Conservation (phyloP, 2,797 vertebrate species). For the Australoheros facetus region DNA sequence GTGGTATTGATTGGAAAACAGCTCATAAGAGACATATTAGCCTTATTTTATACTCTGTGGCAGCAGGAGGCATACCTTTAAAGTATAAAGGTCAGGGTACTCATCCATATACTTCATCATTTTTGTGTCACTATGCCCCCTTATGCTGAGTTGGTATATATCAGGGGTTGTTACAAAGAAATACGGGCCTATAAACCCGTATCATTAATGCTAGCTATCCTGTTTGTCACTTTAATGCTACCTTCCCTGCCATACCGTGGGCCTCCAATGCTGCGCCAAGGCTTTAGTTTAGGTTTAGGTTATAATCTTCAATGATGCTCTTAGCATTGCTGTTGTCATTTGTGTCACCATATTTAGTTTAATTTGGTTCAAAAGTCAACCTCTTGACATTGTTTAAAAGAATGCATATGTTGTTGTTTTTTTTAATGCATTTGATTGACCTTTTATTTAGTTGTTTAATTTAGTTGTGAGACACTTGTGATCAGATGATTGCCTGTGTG, state of each 20-base stretch:
- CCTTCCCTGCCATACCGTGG: slow-evolving; percentile 10
- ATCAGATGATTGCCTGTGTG: background rate
- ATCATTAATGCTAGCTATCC: background rate
- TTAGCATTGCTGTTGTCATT: slow-evolving; percentile 25
- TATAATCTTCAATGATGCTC: slow-evolving; percentile 42
- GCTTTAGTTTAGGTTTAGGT: background rate
- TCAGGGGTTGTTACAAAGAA: background rate
- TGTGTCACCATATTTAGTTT: slow-evolving; percentile 3
- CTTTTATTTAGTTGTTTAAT: background rate
- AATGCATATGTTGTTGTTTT: background rate
- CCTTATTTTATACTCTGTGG: background rate
- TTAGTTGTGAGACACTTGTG: background rate
- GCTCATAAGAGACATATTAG: background rate
- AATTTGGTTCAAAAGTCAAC: background rate
- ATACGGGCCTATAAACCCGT: slow-evolving; percentile 19
- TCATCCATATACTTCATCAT: slow-evolving; percentile 15
- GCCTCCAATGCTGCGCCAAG: background rate
- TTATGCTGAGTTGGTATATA: background rate
- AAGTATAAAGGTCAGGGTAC: background rate
- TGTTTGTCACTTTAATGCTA: slow-evolving; percentile 5
- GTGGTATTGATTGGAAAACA: slow-evolving; percentile 10
- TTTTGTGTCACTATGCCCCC: background rate
- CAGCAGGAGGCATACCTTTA: background rate
- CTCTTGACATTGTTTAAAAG: background rate
- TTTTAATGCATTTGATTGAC: background rate